Base-by-base conservation (phyloP, 1,140 invertebrate species). In the Calosoma granatense region DNA sequence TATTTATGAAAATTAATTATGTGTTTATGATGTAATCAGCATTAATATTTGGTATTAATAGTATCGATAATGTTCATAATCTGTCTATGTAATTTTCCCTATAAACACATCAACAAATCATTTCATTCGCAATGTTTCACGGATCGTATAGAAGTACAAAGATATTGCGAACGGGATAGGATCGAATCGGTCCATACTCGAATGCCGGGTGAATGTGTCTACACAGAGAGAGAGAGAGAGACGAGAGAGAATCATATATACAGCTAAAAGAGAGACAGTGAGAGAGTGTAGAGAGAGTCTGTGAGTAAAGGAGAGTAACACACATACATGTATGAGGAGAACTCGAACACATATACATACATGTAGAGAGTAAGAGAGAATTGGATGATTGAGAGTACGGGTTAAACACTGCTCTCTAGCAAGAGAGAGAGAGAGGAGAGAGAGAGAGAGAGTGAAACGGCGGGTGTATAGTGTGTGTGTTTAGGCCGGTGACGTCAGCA, bases 401-500 rank as follows among this genome's bases (percentile, higher is more conserved):
- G n/a, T n/a, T n/a, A n/a, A n/a, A n/a, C n/a, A n/a, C n/a, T n/a
- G n/a, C n/a, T n/a, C n/a, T n/a, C n/a, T n/a, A n/a, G n/a, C 26
- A 36, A 36, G 26, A 36, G 26, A 36, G 6, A 36, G 6, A 9
- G 26, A 47, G 3, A 9, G 17, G 41, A 47, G 41, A 17, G 41
- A 47, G 14, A 30, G 6, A 17, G 15, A 47, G 41, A 9, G 41
- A 47, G 17, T 17, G 41, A 47, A 12, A 17, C 17, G 41, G n/a
- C n/a, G n/a, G n/a, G n/a, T n/a, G n/a, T n/a, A n/a, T n/a, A 11
- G 17, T 47, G 15, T 36, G 41, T 47, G 41, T 47, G 41, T 47
- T 47, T 47, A 47, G 41, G 41, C 15, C 15, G 26, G 41, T 47
- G 41, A 47, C 41, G 41, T 47, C 41, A 47, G 15, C 15, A 47